Evolutionary conservation across 2,797 vertebrate genomes (phyloP).

Genomic region (Typhlichthys eigenmanni): DNA sequence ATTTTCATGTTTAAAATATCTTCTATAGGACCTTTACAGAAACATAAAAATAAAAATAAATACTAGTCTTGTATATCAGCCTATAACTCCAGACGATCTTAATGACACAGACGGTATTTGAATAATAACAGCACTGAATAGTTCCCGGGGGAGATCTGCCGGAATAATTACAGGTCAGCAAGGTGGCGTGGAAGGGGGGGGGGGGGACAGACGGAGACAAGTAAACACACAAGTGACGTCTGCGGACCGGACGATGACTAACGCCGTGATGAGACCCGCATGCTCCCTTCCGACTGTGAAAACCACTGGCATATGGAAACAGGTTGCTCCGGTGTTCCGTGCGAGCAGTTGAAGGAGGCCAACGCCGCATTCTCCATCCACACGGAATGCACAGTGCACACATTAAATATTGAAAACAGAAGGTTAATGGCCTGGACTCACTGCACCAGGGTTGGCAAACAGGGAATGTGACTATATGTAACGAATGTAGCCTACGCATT

Average conservation of each 20-base stretch:
- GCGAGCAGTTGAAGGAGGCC: background rate
- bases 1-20: no score
- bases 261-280: slow-evolving; percentile 24
- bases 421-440: no score
- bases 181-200: slow-evolving; percentile 17
- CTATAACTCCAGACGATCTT: slow-evolving; percentile 18
- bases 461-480: background rate
- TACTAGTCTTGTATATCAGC: slow-evolving; percentile 3
- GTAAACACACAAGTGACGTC: slow-evolving; percentile 54
- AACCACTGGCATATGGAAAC: slow-evolving; percentile 17
- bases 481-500: background rate
- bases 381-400: background rate
- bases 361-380: background rate
- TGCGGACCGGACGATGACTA: slow-evolving; percentile 54
- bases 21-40: background rate
- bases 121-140: slow-evolving; percentile 37
- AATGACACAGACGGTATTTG: slow-evolving; percentile 19
- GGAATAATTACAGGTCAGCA: slow-evolving; percentile 58
- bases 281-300: slow-evolving; percentile 1
- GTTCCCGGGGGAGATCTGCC: slow-evolving; percentile 28
- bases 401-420: background rate
- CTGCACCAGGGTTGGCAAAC: no score
- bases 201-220: slow-evolving; percentile 27
- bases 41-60: slow-evolving; percentile 9
- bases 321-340: background rate